Evolutionary conservation across 2,888 invertebrate genomes (phyloP), one percentile per base, ranked within the genome.

Genomic region (Gerris lacustris): DNA sequence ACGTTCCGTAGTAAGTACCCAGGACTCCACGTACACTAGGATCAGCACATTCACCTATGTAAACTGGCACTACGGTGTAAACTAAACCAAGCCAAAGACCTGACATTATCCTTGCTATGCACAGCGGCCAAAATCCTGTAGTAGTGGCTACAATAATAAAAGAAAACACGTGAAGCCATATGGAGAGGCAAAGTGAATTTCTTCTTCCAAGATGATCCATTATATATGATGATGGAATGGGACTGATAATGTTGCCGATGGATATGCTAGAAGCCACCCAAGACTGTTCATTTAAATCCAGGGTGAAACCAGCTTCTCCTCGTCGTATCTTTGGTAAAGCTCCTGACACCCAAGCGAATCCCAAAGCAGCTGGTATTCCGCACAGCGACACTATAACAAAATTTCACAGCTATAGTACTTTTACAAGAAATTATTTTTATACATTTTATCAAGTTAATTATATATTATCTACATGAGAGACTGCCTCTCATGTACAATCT

Each of bases 201-300:
- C 84, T 84, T 0, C 87, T 82, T 5, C 87, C 87, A 0, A 83
- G 78, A 69, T 80, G 81, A 76, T 87, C 85, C 75, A 84, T 84
- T 44, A 86, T 78, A 68, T 84, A 79, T 67, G 85, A 86, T 0
- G 86, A 85, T 7, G 76, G 77, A 18, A 76, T 73, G 11, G 77
- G 75, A 45, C 75, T 75, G 47, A 76, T 44, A 66, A 76, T 67
- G 68, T 74, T 72, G 31, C 76, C 76, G 15, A 74, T 66, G 70
- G 75, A 76, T 66, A 74, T 72, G 9, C 74, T 69, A n/a, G 74
- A 72, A 18, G 74, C 73, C 72, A 75, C 73, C 75, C 73, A 74
- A 11, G 74, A 72, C 17, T 67, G 67, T 63, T 75, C 74, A 45
- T 67, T 67, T 1, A 68, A 68, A 17, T 71, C 47, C 69, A 74